These are phyloP conservation scores for Sterrhoptilus dennistouni DNA, from an alignment of 2,113 vertebrate species.

Conservation along the genomic window DNA sequence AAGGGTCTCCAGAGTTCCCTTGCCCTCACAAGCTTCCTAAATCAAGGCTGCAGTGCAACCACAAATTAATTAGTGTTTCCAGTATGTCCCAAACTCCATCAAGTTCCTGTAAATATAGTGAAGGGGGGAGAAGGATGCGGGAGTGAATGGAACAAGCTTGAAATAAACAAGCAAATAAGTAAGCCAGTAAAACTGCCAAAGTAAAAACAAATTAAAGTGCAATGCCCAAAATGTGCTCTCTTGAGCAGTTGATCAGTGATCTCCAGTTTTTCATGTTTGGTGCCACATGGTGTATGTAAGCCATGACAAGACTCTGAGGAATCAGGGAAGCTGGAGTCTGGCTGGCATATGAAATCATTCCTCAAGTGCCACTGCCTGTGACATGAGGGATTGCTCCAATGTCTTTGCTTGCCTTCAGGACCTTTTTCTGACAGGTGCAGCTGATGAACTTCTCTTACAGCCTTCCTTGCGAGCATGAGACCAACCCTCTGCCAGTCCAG, in stretches of 20 bases:
- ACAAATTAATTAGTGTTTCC: background rate
- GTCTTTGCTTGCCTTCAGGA: constrained; percentile 68
- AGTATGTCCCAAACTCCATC: background rate
- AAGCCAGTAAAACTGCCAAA: background rate
- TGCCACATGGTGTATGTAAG: constrained; percentile 2
- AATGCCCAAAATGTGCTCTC: background rate
- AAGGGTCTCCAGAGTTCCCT: background rate
- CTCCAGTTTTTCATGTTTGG: background rate
- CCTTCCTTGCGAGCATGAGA: constrained; percentile 61
- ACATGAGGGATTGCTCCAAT: constrained; percentile 57
- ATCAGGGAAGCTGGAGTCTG: constrained; percentile 48
- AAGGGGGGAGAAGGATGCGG: background rate
- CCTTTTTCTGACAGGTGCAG: constrained; percentile 76
- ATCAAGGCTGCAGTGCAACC: background rate
- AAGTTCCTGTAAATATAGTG: background rate
- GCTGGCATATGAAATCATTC: constrained; percentile 71
- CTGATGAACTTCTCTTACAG: constrained; percentile 65
- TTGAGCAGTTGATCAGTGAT: background rate
- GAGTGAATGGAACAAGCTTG: background rate
- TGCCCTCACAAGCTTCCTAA: background rate
- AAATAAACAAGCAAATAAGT: background rate
- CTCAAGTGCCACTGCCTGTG: constrained; percentile 72
- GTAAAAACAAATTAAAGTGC: background rate
- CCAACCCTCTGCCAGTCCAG: constrained; percentile 14
- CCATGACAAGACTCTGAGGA: constrained; percentile 64